These are phyloP conservation scores for Australoheros facetus DNA, from an alignment of 2,797 vertebrate genomes.

Conservation along the genomic window DNA sequence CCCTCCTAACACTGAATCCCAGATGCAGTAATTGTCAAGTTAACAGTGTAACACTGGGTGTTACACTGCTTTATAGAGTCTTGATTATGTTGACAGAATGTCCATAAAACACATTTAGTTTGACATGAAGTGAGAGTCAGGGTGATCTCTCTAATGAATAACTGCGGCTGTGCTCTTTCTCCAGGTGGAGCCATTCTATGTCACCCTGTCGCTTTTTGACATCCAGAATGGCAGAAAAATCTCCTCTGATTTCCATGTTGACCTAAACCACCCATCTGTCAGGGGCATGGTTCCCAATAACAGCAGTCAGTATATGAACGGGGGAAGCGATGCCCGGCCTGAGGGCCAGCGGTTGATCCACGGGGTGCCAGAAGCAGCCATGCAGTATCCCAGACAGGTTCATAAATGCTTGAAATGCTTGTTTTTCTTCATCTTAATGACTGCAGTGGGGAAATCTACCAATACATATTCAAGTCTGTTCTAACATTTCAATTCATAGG, in stretches of 20 bases:
- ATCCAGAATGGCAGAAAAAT: constrained; percentile 94
- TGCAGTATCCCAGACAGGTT: constrained; percentile 95
- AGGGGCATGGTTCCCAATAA: constrained; percentile 85
- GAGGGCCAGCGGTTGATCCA: constrained; percentile 79
- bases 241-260: constrained; percentile 96
- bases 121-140: background rate
- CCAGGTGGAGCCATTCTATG: constrained; percentile 97
- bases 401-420: background rate
- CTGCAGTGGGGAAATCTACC: background rate
- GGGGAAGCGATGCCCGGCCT: constrained; percentile 76
- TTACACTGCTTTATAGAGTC: background rate
- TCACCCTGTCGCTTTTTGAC: constrained; percentile 94
- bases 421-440: background rate
- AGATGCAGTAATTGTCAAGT: background rate
- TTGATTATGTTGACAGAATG: background rate
- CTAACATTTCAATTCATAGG: constrained; percentile 75
- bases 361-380: constrained; percentile 81
- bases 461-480: background rate
- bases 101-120: background rate
- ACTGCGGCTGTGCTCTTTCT: constrained; percentile 1
- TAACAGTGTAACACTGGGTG: background rate
- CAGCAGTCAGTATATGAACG: constrained; percentile 83
- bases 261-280: constrained; percentile 93
- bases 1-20: background rate
- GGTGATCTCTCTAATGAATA: background rate